Base-by-base conservation (phyloP, 2,888 invertebrate species). In the Scaptomyza parva region DNA sequence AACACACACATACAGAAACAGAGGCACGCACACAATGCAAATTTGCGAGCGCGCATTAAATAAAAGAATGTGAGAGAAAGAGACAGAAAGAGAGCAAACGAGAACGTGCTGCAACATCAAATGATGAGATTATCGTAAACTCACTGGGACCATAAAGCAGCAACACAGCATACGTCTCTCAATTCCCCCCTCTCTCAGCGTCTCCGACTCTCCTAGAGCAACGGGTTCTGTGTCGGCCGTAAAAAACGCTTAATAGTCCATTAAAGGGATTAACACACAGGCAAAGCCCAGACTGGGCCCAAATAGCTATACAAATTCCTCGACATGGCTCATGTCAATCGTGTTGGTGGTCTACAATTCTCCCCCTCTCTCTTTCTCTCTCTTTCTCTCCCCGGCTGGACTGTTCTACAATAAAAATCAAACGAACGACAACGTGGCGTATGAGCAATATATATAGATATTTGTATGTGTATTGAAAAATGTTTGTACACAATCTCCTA, bases 71-170 rank as follows among this genome's bases (percentile, higher is more conserved):
- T 71, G 63, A 22, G 6, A 33, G 50, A 8, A 9, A 18, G 48
- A 61, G 45, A 53, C 3, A 30, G 8, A 40, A 39, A 47, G 55
- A 20, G 14, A 39, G 28, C 18, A 9, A 33, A 8, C 28, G 53
- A 69, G 64, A 88, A 78, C 78, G 78, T 78, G 78, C 80, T 76
- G 78, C 79, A 76, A 79, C 80, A 78, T 78, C 72, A 76, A 78
- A 78, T 78, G 80, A 76, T 78, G 79, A 79, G 80, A 78, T 78
- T 78, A 78, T 78, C 84, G 85, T 86, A 84, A 84, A 84, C 78
- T 88, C 68, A 58, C 68, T 55, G 74, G 61, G 47, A 44, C 43
- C 72, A 67, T 65, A 68, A 69, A 71, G 50, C 70, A 68, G 41
- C 41, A 50, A 30, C 64, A 50, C 17, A 24, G 22, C 22, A 24